Conservation (phyloP, 2,113 vertebrate genomes). For the Cebidichthys violaceus region DNA sequence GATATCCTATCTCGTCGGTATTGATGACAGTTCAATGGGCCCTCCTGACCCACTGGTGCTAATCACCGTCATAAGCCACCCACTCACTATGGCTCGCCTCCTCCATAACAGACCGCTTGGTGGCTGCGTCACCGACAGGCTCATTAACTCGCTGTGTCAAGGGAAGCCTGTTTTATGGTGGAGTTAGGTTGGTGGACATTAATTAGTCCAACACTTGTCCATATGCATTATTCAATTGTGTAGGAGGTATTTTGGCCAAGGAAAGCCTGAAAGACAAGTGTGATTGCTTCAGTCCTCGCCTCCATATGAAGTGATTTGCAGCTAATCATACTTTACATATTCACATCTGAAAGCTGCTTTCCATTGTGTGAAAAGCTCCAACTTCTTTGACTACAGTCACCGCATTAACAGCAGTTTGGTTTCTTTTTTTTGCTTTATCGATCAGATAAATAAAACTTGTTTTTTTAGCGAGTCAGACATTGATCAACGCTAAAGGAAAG, state of each 20-base stretch:
- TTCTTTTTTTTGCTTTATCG: neutral
- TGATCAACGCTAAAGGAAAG: slow-evolving; percentile 25
- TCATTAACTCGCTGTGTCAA: slow-evolving; percentile 62
- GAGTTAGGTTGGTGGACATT: slow-evolving; percentile 70
- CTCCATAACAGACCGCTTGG: slow-evolving; percentile 47
- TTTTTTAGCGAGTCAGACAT: slow-evolving; percentile 12
- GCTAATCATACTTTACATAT: slow-evolving; percentile 47
- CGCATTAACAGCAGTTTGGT: neutral
- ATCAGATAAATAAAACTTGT: slow-evolving; percentile 32
- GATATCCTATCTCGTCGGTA: slow-evolving; percentile 56
- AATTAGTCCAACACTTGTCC: slow-evolving; percentile 81
- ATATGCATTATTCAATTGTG: slow-evolving; percentile 81
- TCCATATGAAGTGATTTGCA: slow-evolving; percentile 56
- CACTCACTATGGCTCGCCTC: slow-evolving; percentile 53
- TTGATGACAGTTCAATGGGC: slow-evolving; percentile 65
- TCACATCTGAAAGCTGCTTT: slow-evolving; percentile 26
- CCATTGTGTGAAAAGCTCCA: neutral
- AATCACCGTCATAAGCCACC: slow-evolving; percentile 72
- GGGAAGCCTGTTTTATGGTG: slow-evolving; percentile 65
- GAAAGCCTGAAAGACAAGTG: slow-evolving; percentile 51
- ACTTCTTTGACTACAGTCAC: slow-evolving; percentile 4
- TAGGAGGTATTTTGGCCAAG: slow-evolving; percentile 77
- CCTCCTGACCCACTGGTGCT: slow-evolving; percentile 67
- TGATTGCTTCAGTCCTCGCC: slow-evolving; percentile 58
- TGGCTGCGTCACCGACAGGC: slow-evolving; percentile 54